Evolutionary conservation across 2,888 invertebrate genomes (phyloP).

Genomic region (Palloptera scutellata): DNA sequence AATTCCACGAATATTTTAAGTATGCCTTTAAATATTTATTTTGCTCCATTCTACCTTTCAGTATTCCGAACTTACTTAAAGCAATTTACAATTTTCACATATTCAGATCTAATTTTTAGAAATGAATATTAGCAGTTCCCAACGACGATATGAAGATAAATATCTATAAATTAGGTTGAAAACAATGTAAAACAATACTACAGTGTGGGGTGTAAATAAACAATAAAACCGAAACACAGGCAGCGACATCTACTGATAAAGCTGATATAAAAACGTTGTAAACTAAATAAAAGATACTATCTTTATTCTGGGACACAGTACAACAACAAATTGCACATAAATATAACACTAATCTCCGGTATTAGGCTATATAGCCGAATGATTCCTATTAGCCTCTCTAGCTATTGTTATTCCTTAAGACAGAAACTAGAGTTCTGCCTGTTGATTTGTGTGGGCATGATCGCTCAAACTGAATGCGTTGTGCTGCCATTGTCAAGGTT

Average conservation of each 20-base stretch:
- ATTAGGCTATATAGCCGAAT: background rate
- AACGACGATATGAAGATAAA: slow-evolving; percentile 11
- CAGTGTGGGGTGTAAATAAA: slow-evolving; percentile 16
- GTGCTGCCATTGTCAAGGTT: slow-evolving; percentile 5
- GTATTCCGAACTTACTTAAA: too few relatives aligned
- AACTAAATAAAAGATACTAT: background rate
- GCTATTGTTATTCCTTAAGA: background rate
- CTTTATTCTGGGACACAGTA: slow-evolving; percentile 15
- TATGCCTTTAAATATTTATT: too few relatives aligned
- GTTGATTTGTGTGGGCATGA: too few relatives aligned
- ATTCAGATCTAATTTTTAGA: too few relatives aligned
- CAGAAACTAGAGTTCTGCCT: too few relatives aligned
- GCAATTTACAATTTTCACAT: too few relatives aligned
- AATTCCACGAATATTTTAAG: too few relatives aligned
- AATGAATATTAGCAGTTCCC: too few relatives aligned
- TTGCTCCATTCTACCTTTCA: too few relatives aligned
- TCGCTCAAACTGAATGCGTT: too few relatives aligned
- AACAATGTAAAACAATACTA: slow-evolving; percentile 9
- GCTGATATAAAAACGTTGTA: slow-evolving; percentile 16
- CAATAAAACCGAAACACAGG: background rate
- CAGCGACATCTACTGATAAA: too few relatives aligned
- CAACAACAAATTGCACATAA: slow-evolving; percentile 12
- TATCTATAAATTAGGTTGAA: slow-evolving; percentile 15
- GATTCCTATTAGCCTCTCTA: background rate
- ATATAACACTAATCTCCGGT: slow-evolving; percentile 19